Base-by-base conservation (phyloP, 2,113 vertebrate genomes). In the Mirza zaza region DNA sequence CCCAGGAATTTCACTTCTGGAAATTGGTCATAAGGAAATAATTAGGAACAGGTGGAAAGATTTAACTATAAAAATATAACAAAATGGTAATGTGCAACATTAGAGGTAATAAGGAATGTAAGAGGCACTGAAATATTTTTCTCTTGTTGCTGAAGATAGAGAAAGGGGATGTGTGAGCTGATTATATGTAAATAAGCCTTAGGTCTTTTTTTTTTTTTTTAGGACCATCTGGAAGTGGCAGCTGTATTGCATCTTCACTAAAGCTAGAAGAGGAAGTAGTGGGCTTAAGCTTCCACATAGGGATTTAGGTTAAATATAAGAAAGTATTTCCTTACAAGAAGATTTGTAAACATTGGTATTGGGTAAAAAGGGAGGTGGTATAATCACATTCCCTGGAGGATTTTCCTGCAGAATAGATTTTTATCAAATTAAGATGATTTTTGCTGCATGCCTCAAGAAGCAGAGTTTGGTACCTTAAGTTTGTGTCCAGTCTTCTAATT, bases 301-400 rank as follows among this genome's bases (percentile, higher is more conserved):
- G 61, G 85, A 97, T 91, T 94, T 94, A 87, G 68, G 59, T 97
- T 95, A 90, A 97, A 92, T 90, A 96, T 87, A 93, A 96, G 71
- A 94, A 93, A 94, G 57, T 55, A 95, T 95, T 96, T 86, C 50
- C 52, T 94, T 89, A 87, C 67, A 85, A 95, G 91, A 90, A 92
- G 87, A 96, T 96, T 76, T 96, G 82, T 70, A 96, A 96, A 94
- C 80, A 87, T 29, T 87, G 73, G 18, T 76, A n/a, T 50, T 73
- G 63, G 65, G 21, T 61, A 90, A 89, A 91, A 39, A 29, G 55
- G 55, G 61, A 71, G 20, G 68, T 70, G 34, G 29, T 68, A 42
- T 48, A 90, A 87, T 90, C 77, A 45, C 17, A 70, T 76, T 96
- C 45, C 86, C 79, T 87, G 42, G 48, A 86, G 55, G 63, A 52